Conservation (phyloP, 1,140 invertebrate genomes). For the Bombus difficillimus region DNA sequence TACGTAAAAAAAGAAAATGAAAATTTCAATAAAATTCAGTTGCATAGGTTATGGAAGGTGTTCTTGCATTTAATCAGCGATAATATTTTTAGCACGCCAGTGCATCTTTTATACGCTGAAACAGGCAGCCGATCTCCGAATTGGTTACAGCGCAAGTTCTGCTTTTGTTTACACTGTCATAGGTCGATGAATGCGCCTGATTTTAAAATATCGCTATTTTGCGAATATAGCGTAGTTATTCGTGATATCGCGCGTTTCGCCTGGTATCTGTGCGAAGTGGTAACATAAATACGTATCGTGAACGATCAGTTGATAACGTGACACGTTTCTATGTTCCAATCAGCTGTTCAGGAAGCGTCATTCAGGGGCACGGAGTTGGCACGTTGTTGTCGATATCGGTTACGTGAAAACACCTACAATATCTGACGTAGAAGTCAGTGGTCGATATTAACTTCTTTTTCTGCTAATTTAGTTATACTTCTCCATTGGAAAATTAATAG, state of each 20-base stretch:
- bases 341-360: conserved; percentile 50
- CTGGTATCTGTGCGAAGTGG: neutral
- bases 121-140: neutral
- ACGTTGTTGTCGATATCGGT: neutral
- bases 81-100: too few species aligned
- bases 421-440: neutral
- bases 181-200: neutral
- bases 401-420: neutral
- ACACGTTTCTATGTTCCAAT: conserved; percentile 23
- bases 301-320: conserved; percentile 8
- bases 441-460: too few species aligned
- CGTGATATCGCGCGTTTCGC: neutral
- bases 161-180: conserved; percentile 25
- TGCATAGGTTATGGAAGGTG: too few species aligned
- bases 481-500: neutral
- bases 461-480: neutral
- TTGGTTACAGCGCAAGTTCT: conserved; percentile 2
- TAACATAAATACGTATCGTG: neutral
- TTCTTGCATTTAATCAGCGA: too few species aligned
- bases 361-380: neutral
- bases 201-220: neutral
- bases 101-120: neutral
- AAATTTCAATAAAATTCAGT: too few species aligned
- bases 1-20: too few species aligned
- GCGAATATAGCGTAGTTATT: neutral